Evolutionary conservation across 2,888 invertebrate species (phyloP), one percentile per base, ranked within the genome.

Genomic region (Spilarctia lutea): DNA sequence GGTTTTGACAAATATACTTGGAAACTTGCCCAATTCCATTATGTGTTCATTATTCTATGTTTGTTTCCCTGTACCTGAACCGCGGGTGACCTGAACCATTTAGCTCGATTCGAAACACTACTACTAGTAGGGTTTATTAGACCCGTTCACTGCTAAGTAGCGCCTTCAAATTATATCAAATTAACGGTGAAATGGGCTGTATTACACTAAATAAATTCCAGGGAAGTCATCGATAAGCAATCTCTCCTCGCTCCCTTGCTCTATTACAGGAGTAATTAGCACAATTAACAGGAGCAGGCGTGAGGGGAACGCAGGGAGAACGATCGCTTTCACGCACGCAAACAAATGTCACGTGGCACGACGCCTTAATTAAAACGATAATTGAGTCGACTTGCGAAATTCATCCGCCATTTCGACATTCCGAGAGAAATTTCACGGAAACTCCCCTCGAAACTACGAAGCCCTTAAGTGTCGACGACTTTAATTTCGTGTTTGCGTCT

Each of bases 221-320:
- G 91, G 89, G 92, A 91, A 92, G 90, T 91, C 92, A 91, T 93
- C 93, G 94, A 95, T 95, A 95, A 95, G 94, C 94, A 95, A 95
- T 95, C 94, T 94, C 92, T 89, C 92, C 89, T 91, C 92, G 90
- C 91, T 92, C 88, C 93, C 91, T 92, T 92, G 93, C 93, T 94
- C 95, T 93, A 94, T 96, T 96, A 96, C 94, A 93, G 93, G 92
- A 94, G 96, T 96, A 96, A 96, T 96, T 96, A 96, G 96, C 93
- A 91, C 96, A 96, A 96, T 96, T 96, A 96, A 95, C 96, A 93
- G 94, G 89, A 90, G 90, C 88, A 87, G 89, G 89, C 85, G 88
- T 75, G 79, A 81, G 83, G 85, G 87, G 79, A 75, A 86, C 65
- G 81, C 81, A 85, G 81, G 87, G 85, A 86, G 87, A 84, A 87